Conservation (phyloP, 2,888 invertebrate genomes). For the Zaprionus obscuricornis region DNA sequence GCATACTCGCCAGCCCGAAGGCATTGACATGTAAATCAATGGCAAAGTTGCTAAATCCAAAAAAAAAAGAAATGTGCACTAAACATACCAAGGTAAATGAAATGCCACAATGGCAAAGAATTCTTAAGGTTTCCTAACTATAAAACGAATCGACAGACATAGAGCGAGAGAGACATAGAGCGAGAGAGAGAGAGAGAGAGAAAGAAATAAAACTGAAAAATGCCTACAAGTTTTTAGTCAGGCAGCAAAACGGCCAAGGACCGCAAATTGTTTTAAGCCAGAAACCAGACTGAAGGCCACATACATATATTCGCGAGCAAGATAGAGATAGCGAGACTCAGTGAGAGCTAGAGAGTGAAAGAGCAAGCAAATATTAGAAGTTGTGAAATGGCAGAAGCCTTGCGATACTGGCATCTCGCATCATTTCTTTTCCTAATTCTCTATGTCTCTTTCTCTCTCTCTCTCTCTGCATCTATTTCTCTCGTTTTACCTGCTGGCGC, state of each 20-base stretch:
- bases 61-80: too few species aligned
- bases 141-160: neutral
- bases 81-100: slow-evolving; percentile 5
- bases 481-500: slow-evolving; percentile 4
- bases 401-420: slow-evolving; percentile 22
- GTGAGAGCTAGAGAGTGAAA: too few species aligned
- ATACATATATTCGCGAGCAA: slow-evolving; percentile 36
- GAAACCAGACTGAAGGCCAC: slow-evolving; percentile 26
- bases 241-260: slow-evolving; percentile 22
- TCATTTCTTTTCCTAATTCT: too few species aligned
- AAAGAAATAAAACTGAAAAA: slow-evolving; percentile 23
- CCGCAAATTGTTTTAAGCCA: slow-evolving; percentile 70
- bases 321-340: slow-evolving; percentile 22
- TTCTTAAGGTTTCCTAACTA: slow-evolving; percentile 36
- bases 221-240: slow-evolving; percentile 26
- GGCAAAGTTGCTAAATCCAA: slow-evolving; percentile 5
- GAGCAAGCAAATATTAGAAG: slow-evolving; percentile 43
- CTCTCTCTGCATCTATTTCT: too few species aligned
- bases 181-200: neutral
- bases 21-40: slow-evolving; percentile 53
- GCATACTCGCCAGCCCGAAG: too few species aligned
- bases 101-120: slow-evolving; percentile 34
- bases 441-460: too few species aligned
- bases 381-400: slow-evolving; percentile 22
- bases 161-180: too few species aligned